These are phyloP conservation scores for Pristionchus japonicus DNA, from an alignment of 2,888 invertebrate genomes.

Conservation along the genomic window DNA sequence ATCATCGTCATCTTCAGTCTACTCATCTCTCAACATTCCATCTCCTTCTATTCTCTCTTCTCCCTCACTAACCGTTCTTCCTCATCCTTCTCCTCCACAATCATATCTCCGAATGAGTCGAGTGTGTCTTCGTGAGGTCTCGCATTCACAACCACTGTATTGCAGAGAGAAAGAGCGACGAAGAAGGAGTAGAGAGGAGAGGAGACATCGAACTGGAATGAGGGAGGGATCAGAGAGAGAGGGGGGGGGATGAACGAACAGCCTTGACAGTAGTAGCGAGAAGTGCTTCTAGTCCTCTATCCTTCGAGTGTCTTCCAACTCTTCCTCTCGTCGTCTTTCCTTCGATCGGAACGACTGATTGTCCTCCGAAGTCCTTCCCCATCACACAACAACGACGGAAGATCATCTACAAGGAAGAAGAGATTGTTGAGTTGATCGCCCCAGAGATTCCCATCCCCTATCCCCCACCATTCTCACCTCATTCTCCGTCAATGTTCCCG, in stretches of 20 bases:
- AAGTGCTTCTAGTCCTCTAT: constrained; percentile 50
- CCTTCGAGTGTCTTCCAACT: constrained; percentile 45
- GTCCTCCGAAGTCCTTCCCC: constrained; percentile 85
- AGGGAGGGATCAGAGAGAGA: not conserved
- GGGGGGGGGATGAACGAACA: not conserved
- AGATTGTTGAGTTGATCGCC: not conserved
- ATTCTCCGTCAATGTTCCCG: constrained; percentile 96
- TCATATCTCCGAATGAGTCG: constrained; percentile 61
- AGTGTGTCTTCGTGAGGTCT: constrained; percentile 82
- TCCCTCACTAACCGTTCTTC: constrained; percentile 2
- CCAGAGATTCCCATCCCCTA: too few species aligned
- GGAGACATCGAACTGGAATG: constrained; percentile 48
- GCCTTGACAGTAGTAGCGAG: constrained; percentile 35
- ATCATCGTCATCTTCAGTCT: too few species aligned
- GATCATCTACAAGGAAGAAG: constrained; percentile 83
- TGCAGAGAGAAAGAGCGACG: constrained; percentile 91
- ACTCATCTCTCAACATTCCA: too few species aligned
- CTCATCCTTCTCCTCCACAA: constrained; percentile 54
- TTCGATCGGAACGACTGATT: not conserved
- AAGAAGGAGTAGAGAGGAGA: constrained; percentile 81
- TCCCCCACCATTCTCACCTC: constrained; percentile 73
- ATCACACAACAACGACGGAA: constrained; percentile 91
- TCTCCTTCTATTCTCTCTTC: not conserved
- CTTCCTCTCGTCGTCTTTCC: not conserved
- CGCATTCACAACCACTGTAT: constrained; percentile 89